A percentile compares a stretch with the other conserved stretches of the same genome.
Conservation (phyloP, 64 coral and sea anemone species). For the Trachythela sp. region DNA sequence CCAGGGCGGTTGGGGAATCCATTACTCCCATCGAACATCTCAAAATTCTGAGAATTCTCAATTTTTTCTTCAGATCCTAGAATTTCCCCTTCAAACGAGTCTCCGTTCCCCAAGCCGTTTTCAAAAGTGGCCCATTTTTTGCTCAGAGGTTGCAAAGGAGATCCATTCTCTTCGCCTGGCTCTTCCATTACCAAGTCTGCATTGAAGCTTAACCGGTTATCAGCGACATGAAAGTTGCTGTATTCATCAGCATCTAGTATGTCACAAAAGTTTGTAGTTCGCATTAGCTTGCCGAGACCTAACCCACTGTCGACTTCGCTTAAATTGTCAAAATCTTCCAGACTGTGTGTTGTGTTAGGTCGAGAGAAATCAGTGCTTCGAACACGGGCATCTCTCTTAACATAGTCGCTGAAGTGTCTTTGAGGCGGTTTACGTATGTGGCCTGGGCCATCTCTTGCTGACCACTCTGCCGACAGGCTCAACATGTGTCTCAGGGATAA, state of each 20-base stretch:
- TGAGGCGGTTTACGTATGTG: constrained; percentile 66
- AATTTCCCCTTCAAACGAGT: neutral
- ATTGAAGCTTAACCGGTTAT: constrained; percentile 37
- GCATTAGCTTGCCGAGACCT: constrained; percentile 61
- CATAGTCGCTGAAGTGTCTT: constrained; percentile 81
- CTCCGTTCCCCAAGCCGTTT: neutral
- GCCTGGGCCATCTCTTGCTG: neutral
- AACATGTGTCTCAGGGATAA: neutral
- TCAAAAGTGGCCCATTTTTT: constrained; percentile 14
- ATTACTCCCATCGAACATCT: neutral
- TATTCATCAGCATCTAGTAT: constrained; percentile 81
- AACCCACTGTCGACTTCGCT: constrained; percentile 42
- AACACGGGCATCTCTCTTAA: constrained; percentile 53
- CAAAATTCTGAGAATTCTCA: neutral
- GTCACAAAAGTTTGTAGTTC: constrained; percentile 90
- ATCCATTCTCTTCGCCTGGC: neutral
- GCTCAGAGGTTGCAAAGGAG: neutral
- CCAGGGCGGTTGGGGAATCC: neutral
- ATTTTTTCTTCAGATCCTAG: neutral
- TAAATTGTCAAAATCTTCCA: constrained; percentile 59
- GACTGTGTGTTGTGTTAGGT: constrained; percentile 60
- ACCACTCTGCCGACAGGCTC: neutral
- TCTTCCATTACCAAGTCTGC: neutral
- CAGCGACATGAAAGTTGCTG: constrained; percentile 61
- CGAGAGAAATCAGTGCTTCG: constrained; percentile 56